A percentile compares a stretch with the other conserved stretches of the same genome.
These are phyloP conservation scores for Camponotus pennsylvanicus DNA, from an alignment of 1,140 invertebrate species.

Conservation along the genomic window DNA sequence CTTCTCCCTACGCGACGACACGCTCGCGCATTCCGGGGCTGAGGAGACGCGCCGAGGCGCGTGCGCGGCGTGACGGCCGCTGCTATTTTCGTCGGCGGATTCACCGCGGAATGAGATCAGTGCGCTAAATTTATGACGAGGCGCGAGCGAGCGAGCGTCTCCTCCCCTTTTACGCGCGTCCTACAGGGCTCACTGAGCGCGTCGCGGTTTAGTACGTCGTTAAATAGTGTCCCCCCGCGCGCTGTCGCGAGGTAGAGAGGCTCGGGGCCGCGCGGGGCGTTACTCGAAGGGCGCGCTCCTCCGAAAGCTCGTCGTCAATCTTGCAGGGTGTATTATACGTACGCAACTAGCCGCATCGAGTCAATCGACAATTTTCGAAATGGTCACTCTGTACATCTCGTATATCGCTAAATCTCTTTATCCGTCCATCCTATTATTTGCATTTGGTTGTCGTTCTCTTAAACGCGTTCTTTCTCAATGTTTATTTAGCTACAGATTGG, in stretches of 20 bases:
- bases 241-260: background rate
- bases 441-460: too few species aligned
- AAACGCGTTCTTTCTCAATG: background rate
- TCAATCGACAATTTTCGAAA: background rate
- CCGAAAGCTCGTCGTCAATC: too few species aligned
- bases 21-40: background rate
- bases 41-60: conserved; percentile 28
- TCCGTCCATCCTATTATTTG: background rate
- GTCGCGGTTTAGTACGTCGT: conserved; percentile 41
- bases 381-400: background rate
- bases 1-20: background rate
- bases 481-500: background rate
- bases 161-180: background rate
- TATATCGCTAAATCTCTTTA: too few species aligned
- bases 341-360: background rate
- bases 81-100: conserved; percentile 76
- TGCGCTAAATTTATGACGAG: conserved; percentile 64
- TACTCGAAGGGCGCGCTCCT: background rate
- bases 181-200: conserved; percentile 44
- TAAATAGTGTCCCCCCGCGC: conserved; percentile 29
- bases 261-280: background rate
- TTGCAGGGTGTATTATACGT: background rate
- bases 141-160: conserved; percentile 21
- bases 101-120: conserved; percentile 65
- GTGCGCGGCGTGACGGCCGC: conserved; percentile 14